These are phyloP conservation scores for Trilocha varians DNA, from an alignment of 2,888 invertebrate genomes.

Conservation along the genomic window DNA sequence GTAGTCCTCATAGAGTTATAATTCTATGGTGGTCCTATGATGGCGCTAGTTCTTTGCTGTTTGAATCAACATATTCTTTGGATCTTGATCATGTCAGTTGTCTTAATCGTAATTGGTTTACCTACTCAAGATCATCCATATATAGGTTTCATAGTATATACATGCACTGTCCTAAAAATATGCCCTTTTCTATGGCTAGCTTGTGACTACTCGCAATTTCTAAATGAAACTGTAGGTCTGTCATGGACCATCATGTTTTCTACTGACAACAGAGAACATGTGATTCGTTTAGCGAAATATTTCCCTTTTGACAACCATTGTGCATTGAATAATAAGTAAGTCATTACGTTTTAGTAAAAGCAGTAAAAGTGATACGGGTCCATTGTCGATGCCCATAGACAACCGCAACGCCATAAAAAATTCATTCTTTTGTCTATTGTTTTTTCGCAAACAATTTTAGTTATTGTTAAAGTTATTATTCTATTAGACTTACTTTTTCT, in stretches of 20 bases:
- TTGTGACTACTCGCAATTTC: slow-evolving; percentile 8
- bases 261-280: slow-evolving; percentile 10
- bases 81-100: too few relatives aligned
- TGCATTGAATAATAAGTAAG: not conserved
- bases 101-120: too few relatives aligned
- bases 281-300: not conserved
- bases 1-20: too few relatives aligned
- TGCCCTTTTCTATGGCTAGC: slow-evolving; percentile 1
- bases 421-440: slow-evolving; percentile 25
- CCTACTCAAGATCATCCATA: too few relatives aligned
- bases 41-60: too few relatives aligned
- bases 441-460: too few relatives aligned
- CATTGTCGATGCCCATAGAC: slow-evolving; percentile 30
- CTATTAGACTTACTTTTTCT: slow-evolving; percentile 11
- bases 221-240: too few relatives aligned
- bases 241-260: slow-evolving; percentile 11
- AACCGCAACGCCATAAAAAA: slow-evolving; percentile 26
- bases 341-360: not conserved
- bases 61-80: too few relatives aligned
- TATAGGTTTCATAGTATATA: too few relatives aligned
- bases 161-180: too few relatives aligned
- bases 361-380: slow-evolving; percentile 24
- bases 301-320: not conserved
- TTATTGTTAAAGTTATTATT: too few relatives aligned
- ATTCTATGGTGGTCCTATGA: too few relatives aligned